Percentiles rank a stretch among this genome's conserved stretches.
Conservation (phyloP, 2,797 vertebrate species). For the Borostomias antarcticus region DNA sequence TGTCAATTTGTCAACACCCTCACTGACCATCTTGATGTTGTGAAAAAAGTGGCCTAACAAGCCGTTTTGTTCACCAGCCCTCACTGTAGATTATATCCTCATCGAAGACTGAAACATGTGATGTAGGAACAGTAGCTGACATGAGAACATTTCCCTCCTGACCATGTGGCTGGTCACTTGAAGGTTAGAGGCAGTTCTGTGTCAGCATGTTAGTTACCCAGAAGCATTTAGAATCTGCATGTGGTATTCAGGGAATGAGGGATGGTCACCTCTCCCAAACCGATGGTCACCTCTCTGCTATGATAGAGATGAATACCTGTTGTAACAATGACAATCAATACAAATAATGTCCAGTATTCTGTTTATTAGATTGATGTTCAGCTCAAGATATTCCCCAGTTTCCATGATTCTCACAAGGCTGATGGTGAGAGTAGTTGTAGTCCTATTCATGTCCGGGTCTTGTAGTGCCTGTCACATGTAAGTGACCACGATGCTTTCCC, state of each 20-base stretch:
- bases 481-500: not conserved
- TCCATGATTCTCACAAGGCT: too few species aligned
- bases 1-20: not conserved
- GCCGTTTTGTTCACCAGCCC: not conserved
- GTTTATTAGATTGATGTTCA: too few species aligned
- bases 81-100: not conserved
- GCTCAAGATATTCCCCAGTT: too few species aligned
- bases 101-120: not conserved
- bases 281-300: not conserved
- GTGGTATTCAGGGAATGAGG: conserved; percentile 50
- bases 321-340: too few species aligned
- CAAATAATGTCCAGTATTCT: not conserved
- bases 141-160: not conserved
- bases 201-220: conserved; percentile 53
- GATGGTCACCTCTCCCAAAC: too few species aligned
- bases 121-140: not conserved
- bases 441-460: too few species aligned
- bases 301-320: not conserved
- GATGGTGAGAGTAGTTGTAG: too few species aligned
- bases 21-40: not conserved
- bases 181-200: conserved; percentile 53
- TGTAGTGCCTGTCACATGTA: not conserved
- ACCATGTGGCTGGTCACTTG: not conserved
- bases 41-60: not conserved
- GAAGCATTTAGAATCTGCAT: conserved; percentile 46